Evolutionary conservation across 2,888 invertebrate genomes (phyloP).

Genomic region (Corbicula japonica): DNA sequence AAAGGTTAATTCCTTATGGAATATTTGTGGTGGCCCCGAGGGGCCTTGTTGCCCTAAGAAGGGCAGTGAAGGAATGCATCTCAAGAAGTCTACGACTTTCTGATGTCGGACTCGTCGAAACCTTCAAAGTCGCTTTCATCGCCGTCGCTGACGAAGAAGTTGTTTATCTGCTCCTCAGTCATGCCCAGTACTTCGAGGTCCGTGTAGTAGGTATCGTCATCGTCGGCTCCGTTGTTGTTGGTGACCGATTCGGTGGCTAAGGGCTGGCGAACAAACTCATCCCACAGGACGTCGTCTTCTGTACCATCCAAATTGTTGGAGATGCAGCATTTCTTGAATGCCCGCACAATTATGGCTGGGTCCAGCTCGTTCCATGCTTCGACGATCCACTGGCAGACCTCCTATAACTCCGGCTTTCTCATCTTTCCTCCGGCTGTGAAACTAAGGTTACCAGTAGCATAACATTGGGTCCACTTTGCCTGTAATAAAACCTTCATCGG

Average conservation of each 20-base stretch:
- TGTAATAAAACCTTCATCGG: constrained; percentile 27
- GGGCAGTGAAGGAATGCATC: too few species aligned
- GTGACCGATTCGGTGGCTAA: background rate
- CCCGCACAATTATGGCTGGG: constrained; percentile 24
- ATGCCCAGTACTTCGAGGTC: background rate
- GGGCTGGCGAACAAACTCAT: background rate
- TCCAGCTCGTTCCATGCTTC: constrained; percentile 44
- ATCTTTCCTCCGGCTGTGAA: constrained; percentile 13
- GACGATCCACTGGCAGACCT: constrained; percentile 39
- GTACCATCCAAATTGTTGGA: constrained; percentile 40
- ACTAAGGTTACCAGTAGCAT: constrained; percentile 1
- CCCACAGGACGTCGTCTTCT: constrained; percentile 27
- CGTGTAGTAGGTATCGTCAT: background rate
- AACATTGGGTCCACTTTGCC: constrained; percentile 16
- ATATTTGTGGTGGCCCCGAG: too few species aligned
- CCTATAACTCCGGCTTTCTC: constrained; percentile 29
- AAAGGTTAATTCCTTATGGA: too few species aligned
- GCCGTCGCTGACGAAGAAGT: too few species aligned
- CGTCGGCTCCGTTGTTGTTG: background rate
- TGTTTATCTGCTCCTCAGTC: background rate
- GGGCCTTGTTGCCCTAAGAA: too few species aligned
- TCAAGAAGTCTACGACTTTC: too few species aligned
- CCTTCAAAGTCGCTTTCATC: constrained; percentile 13
- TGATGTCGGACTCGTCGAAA: background rate
- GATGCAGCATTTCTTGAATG: constrained; percentile 52